Conservation (phyloP, 35 echinoderm and acorn worm species). For the Lytechinus variegatus region DNA sequence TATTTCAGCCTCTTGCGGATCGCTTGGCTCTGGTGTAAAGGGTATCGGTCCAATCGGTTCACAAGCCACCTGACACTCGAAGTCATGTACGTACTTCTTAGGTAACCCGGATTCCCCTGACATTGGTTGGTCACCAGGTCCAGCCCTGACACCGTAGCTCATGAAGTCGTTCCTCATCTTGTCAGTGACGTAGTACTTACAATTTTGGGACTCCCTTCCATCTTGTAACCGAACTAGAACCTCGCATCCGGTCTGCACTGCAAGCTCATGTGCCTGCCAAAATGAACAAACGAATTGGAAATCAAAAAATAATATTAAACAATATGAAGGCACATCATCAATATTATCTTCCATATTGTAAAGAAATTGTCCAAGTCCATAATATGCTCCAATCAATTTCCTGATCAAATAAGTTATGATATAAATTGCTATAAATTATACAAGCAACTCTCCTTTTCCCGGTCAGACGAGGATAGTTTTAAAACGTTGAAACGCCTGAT, state of each 20-base stretch:
- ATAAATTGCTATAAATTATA: no score
- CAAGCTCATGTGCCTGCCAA: slow-evolving; percentile 62
- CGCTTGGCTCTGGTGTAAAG: not conserved
- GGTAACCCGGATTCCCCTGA: slow-evolving; percentile 38
- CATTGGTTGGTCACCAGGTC: slow-evolving; percentile 27
- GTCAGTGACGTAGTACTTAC: slow-evolving; percentile 65
- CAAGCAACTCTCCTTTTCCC: no score
- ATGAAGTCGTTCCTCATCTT: not conserved
- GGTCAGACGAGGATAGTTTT: no score
- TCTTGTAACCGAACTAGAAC: slow-evolving; percentile 60
- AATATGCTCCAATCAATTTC: no score
- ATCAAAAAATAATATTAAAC: no score
- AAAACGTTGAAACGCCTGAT: no score
- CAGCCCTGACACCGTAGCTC: not conserved
- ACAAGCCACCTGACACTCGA: not conserved
- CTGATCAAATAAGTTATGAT: no score
- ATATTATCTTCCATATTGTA: no score
- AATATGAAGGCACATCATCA: no score
- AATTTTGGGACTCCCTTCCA: not conserved
- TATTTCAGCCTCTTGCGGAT: not conserved
- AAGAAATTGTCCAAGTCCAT: no score
- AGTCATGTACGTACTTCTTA: slow-evolving; percentile 10
- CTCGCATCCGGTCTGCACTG: slow-evolving; percentile 71
- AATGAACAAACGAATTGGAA: slow-evolving; percentile 25
- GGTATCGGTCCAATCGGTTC: not conserved